Conservation (phyloP, 2,113 vertebrate genomes). For the Toxostoma redivivum region DNA sequence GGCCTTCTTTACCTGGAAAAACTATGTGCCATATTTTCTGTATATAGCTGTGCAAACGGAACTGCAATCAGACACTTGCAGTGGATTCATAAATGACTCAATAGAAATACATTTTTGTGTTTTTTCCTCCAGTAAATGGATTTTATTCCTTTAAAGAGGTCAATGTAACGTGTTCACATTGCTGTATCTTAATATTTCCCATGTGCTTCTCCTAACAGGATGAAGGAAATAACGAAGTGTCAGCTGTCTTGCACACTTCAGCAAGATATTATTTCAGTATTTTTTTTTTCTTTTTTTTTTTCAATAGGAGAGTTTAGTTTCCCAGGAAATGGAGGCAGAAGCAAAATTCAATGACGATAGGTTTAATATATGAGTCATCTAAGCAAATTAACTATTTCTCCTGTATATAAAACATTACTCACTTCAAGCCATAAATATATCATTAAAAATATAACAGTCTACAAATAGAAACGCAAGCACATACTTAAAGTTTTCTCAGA, state of each 20-base stretch:
- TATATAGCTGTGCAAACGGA: not conserved
- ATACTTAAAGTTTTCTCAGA: not conserved
- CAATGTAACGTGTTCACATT: not conserved
- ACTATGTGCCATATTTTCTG: not conserved
- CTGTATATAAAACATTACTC: slow-evolving; percentile 13
- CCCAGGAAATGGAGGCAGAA: not conserved
- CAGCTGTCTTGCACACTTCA: not conserved
- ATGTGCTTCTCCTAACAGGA: not conserved
- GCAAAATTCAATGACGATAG: not conserved
- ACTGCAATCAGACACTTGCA: not conserved
- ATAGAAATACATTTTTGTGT: not conserved
- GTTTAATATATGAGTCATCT: slow-evolving; percentile 9
- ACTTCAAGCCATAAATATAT: slow-evolving; percentile 8
- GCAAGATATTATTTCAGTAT: not conserved
- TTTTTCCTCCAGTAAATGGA: not conserved
- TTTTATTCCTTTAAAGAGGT: not conserved
- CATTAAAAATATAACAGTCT: not conserved
- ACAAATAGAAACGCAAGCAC: not conserved
- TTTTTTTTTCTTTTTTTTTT: not conserved
- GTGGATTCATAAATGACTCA: not conserved
- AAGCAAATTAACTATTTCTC: slow-evolving; percentile 23
- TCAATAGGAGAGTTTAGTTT: not conserved
- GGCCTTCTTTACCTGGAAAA: not conserved
- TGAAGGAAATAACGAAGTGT: not conserved
- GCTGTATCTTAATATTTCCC: not conserved